phyloP scores from a whole-genome alignment of 2,888 invertebrate species.

The Zygaena filipendulae region DNA sequence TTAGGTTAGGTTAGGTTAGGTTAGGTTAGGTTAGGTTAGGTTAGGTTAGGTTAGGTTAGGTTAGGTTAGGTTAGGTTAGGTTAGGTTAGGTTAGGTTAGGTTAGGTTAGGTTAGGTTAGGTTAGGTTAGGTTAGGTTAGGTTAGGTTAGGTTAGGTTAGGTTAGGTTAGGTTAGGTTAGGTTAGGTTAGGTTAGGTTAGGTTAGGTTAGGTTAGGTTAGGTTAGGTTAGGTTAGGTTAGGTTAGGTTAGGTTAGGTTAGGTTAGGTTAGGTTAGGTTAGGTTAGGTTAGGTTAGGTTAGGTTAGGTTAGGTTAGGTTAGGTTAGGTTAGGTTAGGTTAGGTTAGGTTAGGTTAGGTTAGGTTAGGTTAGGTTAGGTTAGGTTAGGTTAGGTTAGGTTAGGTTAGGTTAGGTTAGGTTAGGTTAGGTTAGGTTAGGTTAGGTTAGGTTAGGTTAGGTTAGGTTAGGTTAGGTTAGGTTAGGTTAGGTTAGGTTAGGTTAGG shows the following conservation, averaged over 20 bases:
- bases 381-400: slow-evolving; percentile 18
- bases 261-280: slow-evolving; percentile 8
- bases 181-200: slow-evolving; percentile 7
- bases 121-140: slow-evolving; percentile 5
- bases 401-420: slow-evolving; percentile 18
- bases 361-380: slow-evolving; percentile 14
- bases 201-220: slow-evolving; percentile 11
- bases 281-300: slow-evolving; percentile 16
- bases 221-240: slow-evolving; percentile 9
- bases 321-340: slow-evolving; percentile 15
- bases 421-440: slow-evolving; percentile 19
- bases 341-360: slow-evolving; percentile 11
- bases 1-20: slow-evolving; percentile 15
- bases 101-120: slow-evolving; percentile 14
- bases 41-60: slow-evolving; percentile 14
- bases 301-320: slow-evolving; percentile 13
- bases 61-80: slow-evolving; percentile 15
- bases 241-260: slow-evolving; percentile 10
- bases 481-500: slow-evolving; percentile 16
- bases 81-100: slow-evolving; percentile 15
- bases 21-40: slow-evolving; percentile 12
- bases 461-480: slow-evolving; percentile 16
- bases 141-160: slow-evolving; percentile 9
- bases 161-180: slow-evolving; percentile 9
- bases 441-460: slow-evolving; percentile 17